Evolutionary conservation across 2,888 invertebrate genomes (phyloP).

Genomic region (Troides helena): DNA sequence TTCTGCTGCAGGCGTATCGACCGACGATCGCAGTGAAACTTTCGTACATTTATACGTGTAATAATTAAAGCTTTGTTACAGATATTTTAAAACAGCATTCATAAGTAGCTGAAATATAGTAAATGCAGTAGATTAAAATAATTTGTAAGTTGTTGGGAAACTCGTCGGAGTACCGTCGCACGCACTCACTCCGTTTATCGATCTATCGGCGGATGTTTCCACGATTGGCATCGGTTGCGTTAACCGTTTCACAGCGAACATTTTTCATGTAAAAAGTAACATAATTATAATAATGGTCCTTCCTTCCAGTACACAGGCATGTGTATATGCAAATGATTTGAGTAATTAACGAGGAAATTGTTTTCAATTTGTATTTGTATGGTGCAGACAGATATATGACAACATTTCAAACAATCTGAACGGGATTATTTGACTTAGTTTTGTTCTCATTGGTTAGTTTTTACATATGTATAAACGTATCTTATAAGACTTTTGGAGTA

Average conservation of each 20-base stretch:
- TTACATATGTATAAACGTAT: not conserved
- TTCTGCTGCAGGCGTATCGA: slow-evolving; percentile 60
- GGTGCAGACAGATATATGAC: slow-evolving; percentile 46
- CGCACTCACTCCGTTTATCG: slow-evolving; percentile 64
- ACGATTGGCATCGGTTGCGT: slow-evolving; percentile 64
- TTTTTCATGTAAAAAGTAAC: slow-evolving; percentile 71
- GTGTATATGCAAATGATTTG: slow-evolving; percentile 72
- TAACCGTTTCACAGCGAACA: slow-evolving; percentile 67
- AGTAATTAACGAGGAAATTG: slow-evolving; percentile 75
- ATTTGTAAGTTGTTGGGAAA: slow-evolving; percentile 67
- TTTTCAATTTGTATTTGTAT: slow-evolving; percentile 67
- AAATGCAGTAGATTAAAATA: slow-evolving; percentile 48
- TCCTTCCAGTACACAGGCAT: slow-evolving; percentile 68
- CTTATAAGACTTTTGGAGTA: not conserved
- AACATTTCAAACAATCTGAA: slow-evolving; percentile 35
- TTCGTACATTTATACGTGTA: slow-evolving; percentile 56
- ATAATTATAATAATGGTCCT: slow-evolving; percentile 76
- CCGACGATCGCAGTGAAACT: slow-evolving; percentile 65
- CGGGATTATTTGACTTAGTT: slow-evolving; percentile 34
- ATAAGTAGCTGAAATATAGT: slow-evolving; percentile 36
- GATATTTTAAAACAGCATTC: slow-evolving; percentile 55
- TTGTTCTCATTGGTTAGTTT: slow-evolving; percentile 1
- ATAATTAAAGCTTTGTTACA: slow-evolving; percentile 59
- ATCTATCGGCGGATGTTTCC: slow-evolving; percentile 73
- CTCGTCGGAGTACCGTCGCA: slow-evolving; percentile 57